These are phyloP conservation scores for Chelonus insularis DNA, from an alignment of 1,140 invertebrate genomes.

Conservation along the genomic window DNA sequence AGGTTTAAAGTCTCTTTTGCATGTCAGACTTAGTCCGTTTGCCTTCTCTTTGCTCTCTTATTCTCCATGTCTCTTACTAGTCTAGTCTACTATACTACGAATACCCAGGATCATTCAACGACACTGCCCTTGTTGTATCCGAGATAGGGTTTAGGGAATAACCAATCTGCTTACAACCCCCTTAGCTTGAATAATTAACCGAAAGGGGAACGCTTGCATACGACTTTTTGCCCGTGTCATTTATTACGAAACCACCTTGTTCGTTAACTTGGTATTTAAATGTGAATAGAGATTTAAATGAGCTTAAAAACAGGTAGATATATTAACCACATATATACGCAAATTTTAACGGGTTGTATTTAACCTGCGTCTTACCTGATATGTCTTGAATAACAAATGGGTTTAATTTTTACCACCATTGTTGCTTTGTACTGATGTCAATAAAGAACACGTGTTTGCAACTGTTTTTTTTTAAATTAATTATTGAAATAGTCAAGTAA, in stretches of 20 bases:
- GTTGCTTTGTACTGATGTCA: too few species aligned
- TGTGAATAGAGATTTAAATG: conserved; percentile 39
- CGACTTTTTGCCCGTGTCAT: conserved; percentile 52
- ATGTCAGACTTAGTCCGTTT: conserved; percentile 3
- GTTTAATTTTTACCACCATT: too few species aligned
- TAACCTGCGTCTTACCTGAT: not conserved
- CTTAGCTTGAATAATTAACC: conserved; percentile 60
- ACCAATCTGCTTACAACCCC: conserved; percentile 59
- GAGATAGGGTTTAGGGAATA: conserved; percentile 53
- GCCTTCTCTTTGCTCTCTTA: not conserved
- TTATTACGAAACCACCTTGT: conserved; percentile 53
- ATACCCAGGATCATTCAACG: too few species aligned
- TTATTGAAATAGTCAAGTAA: too few species aligned
- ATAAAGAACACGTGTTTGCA: too few species aligned
- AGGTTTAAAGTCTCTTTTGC: conserved; percentile 46
- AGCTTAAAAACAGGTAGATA: conserved; percentile 35
- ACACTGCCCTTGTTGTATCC: conserved; percentile 45
- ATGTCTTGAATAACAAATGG: too few species aligned
- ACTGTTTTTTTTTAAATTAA: too few species aligned
- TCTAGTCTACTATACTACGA: conserved; percentile 2
- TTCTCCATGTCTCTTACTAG: not conserved
- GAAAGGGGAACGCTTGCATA: conserved; percentile 35
- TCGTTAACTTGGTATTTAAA: conserved; percentile 48
- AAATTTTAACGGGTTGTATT: conserved; percentile 3
- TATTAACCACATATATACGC: conserved; percentile 1